phyloP scores from a whole-genome alignment of 37 sponge, comb jelly and placozoan species.

The Cladorhizidae sp. region DNA sequence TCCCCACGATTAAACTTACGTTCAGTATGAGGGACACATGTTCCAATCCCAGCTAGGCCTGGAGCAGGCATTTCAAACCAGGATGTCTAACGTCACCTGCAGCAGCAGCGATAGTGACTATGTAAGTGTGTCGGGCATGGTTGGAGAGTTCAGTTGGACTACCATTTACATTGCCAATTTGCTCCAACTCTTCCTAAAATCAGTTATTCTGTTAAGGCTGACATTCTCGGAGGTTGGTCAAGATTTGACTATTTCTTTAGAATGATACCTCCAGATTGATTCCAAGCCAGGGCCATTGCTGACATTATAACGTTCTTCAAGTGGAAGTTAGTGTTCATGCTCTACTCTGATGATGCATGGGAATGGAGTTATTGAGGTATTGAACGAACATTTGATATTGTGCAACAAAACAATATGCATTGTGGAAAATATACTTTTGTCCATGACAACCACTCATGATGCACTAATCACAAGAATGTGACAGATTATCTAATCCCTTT shows the following conservation, averaged over 20 bases:
- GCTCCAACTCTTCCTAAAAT: conserved; percentile 76
- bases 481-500: conserved; percentile 36
- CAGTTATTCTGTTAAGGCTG: conserved; percentile 65
- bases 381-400: conserved; percentile 11
- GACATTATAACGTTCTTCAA: conserved; percentile 56
- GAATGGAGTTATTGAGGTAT: conserved; percentile 25
- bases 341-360: conserved; percentile 51
- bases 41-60: conserved; percentile 35
- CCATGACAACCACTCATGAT: conserved; percentile 1
- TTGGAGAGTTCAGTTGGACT: conserved; percentile 61
- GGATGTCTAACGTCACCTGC: background rate
- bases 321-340: conserved; percentile 59
- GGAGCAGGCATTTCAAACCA: conserved; percentile 32
- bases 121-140: conserved; percentile 48
- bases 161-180: conserved; percentile 70
- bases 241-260: conserved; percentile 80
- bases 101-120: background rate
- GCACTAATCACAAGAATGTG: background rate
- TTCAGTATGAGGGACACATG: conserved; percentile 83
- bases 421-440: background rate
- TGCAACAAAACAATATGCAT: background rate
- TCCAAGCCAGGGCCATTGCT: conserved; percentile 75
- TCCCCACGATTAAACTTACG: conserved; percentile 53
- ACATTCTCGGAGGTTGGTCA: conserved; percentile 62
- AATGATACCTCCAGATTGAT: conserved; percentile 74